These are phyloP conservation scores for Drosophila vallismaia DNA, from an alignment of 2,888 invertebrate genomes.

Conservation along the genomic window DNA sequence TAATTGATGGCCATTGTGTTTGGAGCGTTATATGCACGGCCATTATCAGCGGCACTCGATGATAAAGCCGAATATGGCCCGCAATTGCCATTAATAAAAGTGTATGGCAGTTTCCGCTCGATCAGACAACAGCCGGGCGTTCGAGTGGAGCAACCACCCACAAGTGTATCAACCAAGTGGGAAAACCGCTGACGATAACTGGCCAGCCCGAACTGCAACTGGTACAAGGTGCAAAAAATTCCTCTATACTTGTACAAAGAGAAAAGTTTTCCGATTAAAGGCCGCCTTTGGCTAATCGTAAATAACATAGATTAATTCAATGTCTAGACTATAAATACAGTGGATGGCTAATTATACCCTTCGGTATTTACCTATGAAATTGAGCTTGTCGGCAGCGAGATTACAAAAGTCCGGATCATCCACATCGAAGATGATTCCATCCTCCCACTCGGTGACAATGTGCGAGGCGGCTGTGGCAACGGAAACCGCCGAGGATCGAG, in stretches of 20 bases:
- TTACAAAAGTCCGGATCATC: constrained; percentile 84
- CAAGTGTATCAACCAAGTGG: constrained; percentile 12
- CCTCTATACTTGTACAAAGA: not conserved
- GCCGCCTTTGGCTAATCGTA: constrained; percentile 23
- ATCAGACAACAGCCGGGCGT: constrained; percentile 38
- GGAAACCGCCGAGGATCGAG: constrained; percentile 30
- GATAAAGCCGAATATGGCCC: constrained; percentile 62
- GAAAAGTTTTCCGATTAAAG: not conserved
- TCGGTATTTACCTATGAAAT: constrained; percentile 77
- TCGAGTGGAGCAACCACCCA: constrained; percentile 4
- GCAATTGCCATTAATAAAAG: constrained; percentile 69
- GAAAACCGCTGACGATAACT: constrained; percentile 31
- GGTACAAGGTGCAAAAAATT: constrained; percentile 33
- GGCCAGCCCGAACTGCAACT: constrained; percentile 14
- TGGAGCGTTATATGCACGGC: constrained; percentile 35
- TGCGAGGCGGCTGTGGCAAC: constrained; percentile 35
- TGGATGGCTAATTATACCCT: constrained; percentile 29
- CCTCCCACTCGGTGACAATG: constrained; percentile 83
- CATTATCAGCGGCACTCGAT: constrained; percentile 46
- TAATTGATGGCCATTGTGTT: constrained; percentile 54
- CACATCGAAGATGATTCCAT: constrained; percentile 82
- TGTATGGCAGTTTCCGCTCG: constrained; percentile 63
- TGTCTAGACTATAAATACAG: constrained; percentile 43
- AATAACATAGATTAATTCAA: constrained; percentile 33
- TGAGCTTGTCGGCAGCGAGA: constrained; percentile 62